A percentile compares a stretch with the other conserved stretches of the same genome.
phyloP scores from a whole-genome alignment of 2,113 vertebrate species.

The Deroptyus accipitrinus region DNA sequence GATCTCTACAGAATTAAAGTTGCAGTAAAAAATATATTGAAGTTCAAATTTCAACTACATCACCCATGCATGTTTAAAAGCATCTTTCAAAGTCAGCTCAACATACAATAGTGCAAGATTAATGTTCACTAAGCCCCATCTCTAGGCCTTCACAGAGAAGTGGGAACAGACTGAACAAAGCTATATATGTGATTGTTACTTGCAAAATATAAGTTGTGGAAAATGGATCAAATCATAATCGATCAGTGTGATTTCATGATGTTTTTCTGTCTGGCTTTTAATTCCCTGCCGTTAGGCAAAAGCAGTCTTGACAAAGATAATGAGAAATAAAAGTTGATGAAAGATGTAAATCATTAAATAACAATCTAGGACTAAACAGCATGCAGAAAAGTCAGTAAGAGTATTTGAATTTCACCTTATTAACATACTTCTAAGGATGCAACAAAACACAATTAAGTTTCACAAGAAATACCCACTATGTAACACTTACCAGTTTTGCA shows the following conservation, averaged over 20 bases:
- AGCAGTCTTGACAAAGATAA: not conserved
- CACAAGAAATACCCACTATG: not conserved
- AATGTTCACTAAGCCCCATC: conserved; percentile 29
- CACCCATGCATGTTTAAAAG: conserved; percentile 73
- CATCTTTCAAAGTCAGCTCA: conserved; percentile 74
- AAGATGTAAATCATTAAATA: conserved; percentile 11
- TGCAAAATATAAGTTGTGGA: conserved; percentile 29
- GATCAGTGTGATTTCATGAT: not conserved
- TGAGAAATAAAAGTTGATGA: conserved; percentile 18
- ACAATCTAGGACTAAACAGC: not conserved
- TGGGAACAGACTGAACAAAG: conserved; percentile 20
- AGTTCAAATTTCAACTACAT: conserved; percentile 74
- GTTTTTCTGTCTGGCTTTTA: not conserved
- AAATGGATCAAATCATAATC: conserved; percentile 22
- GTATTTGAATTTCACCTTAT: not conserved
- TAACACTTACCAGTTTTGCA: not conserved
- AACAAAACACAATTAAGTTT: not conserved
- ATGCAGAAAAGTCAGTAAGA: not conserved
- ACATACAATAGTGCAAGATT: conserved; percentile 54
- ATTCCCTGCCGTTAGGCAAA: conserved; percentile 14
- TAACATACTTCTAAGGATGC: not conserved
- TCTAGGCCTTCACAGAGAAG: not conserved
- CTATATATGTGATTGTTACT: not conserved
- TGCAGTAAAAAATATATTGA: conserved; percentile 79
- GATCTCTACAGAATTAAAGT: conserved; percentile 76